Base-by-base conservation (phyloP, 1,140 invertebrate genomes). In the Tetramorium alpestre region DNA sequence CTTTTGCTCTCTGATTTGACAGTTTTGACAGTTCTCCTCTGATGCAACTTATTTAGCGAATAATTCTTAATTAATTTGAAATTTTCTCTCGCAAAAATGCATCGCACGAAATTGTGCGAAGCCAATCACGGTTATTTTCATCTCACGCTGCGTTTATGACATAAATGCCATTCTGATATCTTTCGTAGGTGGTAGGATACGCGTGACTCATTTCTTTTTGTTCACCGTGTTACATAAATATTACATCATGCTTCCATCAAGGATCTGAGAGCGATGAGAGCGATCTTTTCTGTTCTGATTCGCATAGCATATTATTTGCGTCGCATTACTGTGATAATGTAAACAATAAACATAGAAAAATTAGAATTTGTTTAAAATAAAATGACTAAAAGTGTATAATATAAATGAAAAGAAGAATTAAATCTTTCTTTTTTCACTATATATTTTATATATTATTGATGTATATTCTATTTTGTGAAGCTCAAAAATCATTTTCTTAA, bases 171-270 rank as follows among this genome's bases (percentile, higher is more conserved):
- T 58, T 64, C 65, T 33, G 28, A 87, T 38, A 41, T 56, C 2
- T 77, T 33, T 38, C 70, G 89, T 90, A 69, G 89, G 89, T 77
- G 70, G 81, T 70, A 85, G 69, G 54, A 85, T 70, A 65, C 51
- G 69, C 16, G 33, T 88, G 81, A 90, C 75, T 90, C 86, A 90
- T 82, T 75, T 69, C 67, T 76, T 82, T 64, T 85, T 88, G 65
- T 65, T 80, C 72, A 78, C 22, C 38, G 47, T 78, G 38, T 85
- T 85, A 85, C 76, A 77, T 85, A 81, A 80, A 85, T 56, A 38
- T 85, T 84, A 84, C 80, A 75, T 84, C 69, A 84, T 60, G 5
- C n/a, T 75, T 60, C 54, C 25, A 22, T 49, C 13, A n/a, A 49
- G 18, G 22, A 6, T 33, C 25, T 25, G 25, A 62, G 25, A 73